A percentile compares a stretch with the other conserved stretches of the same genome.
Conservation (phyloP, 1,140 invertebrate genomes). For the Archegozetes longisetosus region DNA sequence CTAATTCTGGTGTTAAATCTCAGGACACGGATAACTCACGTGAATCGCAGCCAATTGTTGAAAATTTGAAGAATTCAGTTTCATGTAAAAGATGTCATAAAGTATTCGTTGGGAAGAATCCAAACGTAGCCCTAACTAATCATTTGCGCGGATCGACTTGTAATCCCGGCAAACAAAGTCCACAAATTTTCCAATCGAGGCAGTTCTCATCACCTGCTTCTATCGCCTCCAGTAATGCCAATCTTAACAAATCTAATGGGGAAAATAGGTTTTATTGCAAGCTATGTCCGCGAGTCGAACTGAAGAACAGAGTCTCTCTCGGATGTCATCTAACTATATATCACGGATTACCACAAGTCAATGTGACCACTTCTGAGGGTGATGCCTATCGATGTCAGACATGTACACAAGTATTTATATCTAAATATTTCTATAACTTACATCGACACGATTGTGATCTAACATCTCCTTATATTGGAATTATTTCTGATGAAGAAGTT, state of each 20-base stretch:
- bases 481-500: background rate
- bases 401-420: slow-evolving; percentile 4
- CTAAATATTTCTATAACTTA: slow-evolving; percentile 13
- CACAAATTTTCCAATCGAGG: background rate
- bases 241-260: background rate
- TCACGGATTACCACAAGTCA: slow-evolving; percentile 9
- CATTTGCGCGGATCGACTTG: slow-evolving; percentile 5
- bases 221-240: background rate
- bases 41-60: no score
- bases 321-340: slow-evolving; percentile 12
- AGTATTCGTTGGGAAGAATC: slow-evolving; percentile 10
- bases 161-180: background rate
- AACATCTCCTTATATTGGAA: slow-evolving; percentile 9
- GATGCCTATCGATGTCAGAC: slow-evolving; percentile 5
- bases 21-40: no score
- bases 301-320: slow-evolving; percentile 12
- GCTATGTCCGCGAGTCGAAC: slow-evolving; percentile 8
- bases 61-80: no score
- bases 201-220: background rate
- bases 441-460: slow-evolving; percentile 11
- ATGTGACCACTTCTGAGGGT: background rate
- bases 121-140: slow-evolving; percentile 7
- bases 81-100: slow-evolving; percentile 7
- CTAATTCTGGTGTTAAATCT: no score
- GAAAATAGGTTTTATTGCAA: slow-evolving; percentile 9